Evolutionary conservation across 2,888 invertebrate genomes (phyloP).

Genomic region (Drosophila anomalata): DNA sequence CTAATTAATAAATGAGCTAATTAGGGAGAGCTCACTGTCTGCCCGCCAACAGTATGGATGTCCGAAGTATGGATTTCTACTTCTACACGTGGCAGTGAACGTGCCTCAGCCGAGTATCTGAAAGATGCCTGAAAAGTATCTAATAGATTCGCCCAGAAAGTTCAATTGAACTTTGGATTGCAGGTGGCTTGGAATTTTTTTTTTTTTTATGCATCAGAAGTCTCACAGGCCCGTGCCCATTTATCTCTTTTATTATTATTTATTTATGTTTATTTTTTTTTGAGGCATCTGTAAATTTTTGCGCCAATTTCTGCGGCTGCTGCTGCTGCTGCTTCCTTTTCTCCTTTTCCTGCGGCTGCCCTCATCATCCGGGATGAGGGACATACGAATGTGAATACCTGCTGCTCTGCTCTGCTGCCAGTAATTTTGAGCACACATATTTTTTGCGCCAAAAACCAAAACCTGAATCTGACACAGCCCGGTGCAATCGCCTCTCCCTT

Average conservation of each 20-base stretch:
- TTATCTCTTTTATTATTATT: conserved; percentile 14
- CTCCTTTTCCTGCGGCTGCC: conserved; percentile 44
- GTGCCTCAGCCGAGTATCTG: conserved; percentile 6
- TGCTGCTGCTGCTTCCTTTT: conserved; percentile 18
- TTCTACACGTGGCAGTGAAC: not conserved
- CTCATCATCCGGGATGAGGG: conserved; percentile 22
- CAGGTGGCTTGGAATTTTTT: not conserved
- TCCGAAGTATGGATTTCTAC: not conserved
- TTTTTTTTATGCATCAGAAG: too few relatives aligned
- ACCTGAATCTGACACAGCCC: conserved; percentile 69
- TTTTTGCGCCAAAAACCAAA: conserved; percentile 73
- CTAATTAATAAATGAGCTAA: conserved; percentile 73
- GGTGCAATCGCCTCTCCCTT: conserved; percentile 25
- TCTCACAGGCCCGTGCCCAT: not conserved
- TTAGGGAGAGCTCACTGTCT: conserved; percentile 38
- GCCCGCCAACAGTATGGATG: not conserved
- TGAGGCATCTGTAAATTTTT: conserved; percentile 71
- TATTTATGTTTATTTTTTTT: conserved; percentile 24
- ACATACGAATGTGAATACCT: conserved; percentile 40
- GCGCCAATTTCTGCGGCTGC: conserved; percentile 72
- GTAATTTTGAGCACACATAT: conserved; percentile 62
- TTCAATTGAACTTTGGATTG: not conserved
- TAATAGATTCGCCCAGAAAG: not conserved
- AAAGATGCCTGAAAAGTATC: not conserved
- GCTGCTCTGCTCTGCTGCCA: conserved; percentile 49